Base-by-base conservation (phyloP, 2,888 invertebrate species). In the Eulithis prunata region DNA sequence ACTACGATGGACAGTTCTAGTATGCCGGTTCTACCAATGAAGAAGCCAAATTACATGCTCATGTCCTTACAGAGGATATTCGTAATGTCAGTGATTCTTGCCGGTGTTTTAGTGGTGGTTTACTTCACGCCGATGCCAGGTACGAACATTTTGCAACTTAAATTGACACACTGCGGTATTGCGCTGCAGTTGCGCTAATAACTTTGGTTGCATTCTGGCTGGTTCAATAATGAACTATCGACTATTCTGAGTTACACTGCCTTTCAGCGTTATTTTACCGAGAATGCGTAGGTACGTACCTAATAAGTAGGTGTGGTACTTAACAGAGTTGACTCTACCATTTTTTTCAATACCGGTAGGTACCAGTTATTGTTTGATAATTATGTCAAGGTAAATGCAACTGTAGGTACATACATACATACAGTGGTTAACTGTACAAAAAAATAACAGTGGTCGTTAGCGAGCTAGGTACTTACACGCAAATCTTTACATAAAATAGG, bases 121-220 rank as follows among this genome's bases (percentile, higher is more conserved):
- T 95, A 96, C 83, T 94, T 95, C 69, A 95, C 96, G 55, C 96
- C 96, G 28, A 92, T 95, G 89, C 96, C 96, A 92, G 95, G 96
- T 96, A 68, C 58, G 63, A 38, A 52, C 43, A 62, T 58, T 64
- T 61, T 68, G 28, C 56, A 49, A 53, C 54, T 54, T 21, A 45
- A 8, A 38, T 43, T 54, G n/a, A 11, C 4, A 8, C 49, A 47
- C 28, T 53, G 57, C 57, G 46, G 43, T 54, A 46, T 32, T 21
- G 14, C 6, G 21, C 21, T 21, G 21, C 21, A 21, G 21, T 1
- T 49, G 45, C 36, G 7, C 2, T 41, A 47, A 57, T 11, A 3
- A 36, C 28, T 41, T 38, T 14, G 41, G 43, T 12, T 43, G 62
- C 57, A 62, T 36, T 58, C 49, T 59, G 41, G 41, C 46, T 53